Conservation (phyloP, 2,113 vertebrate species). For the Hiodon alosoides region DNA sequence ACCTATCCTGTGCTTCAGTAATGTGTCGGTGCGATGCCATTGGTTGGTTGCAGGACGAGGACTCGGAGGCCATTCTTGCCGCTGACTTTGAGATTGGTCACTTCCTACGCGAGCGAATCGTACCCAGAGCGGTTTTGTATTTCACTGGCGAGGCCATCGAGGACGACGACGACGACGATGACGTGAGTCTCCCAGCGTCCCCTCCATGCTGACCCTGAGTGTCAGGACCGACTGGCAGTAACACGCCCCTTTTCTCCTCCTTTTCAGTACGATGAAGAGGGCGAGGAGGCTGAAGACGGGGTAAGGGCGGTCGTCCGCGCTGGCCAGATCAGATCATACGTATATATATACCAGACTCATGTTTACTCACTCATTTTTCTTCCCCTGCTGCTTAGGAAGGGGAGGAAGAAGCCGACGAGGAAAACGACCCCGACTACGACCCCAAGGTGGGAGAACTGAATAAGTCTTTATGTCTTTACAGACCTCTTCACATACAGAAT, state of each 20-base stretch:
- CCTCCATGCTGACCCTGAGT: background rate
- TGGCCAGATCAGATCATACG: too few relatives aligned
- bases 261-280: slow-evolving; percentile 94
- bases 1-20: too few relatives aligned
- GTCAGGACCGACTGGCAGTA: background rate
- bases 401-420: slow-evolving; percentile 96
- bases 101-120: slow-evolving; percentile 93
- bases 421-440: slow-evolving; percentile 95
- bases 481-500: too few relatives aligned
- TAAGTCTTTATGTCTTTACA: too few relatives aligned
- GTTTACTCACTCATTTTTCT: background rate
- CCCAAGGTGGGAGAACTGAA: slow-evolving; percentile 74
- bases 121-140: slow-evolving; percentile 91
- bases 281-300: slow-evolving; percentile 97
- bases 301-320: slow-evolving; percentile 50
- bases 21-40: background rate
- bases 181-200: slow-evolving; percentile 59
- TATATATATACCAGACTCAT: too few relatives aligned
- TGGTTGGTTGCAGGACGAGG: slow-evolving; percentile 76
- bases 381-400: slow-evolving; percentile 70
- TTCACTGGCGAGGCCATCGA: slow-evolving; percentile 98
- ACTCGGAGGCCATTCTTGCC: slow-evolving; percentile 87
- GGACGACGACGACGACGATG: slow-evolving; percentile 84
- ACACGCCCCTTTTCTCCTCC: slow-evolving; percentile 32
- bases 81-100: slow-evolving; percentile 98